A percentile compares a stretch with the other conserved stretches of the same genome.
These are phyloP conservation scores for Mormyrus hasselquistii DNA, from an alignment of 2,797 vertebrate genomes.

Conservation along the genomic window DNA sequence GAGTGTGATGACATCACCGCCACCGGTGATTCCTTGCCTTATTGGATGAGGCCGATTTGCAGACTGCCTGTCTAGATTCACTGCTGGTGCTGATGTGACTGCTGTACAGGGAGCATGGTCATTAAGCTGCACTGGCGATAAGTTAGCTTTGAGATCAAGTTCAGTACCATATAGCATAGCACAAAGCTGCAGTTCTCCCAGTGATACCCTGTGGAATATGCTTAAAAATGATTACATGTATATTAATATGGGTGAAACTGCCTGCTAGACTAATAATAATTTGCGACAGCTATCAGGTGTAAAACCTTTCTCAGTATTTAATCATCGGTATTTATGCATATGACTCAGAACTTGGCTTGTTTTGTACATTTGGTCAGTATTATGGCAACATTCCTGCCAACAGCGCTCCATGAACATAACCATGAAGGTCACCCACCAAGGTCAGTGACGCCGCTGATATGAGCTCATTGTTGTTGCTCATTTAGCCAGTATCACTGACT, in stretches of 20 bases:
- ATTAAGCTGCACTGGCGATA: not conserved
- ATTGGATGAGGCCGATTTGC: not conserved
- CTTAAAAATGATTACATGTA: not conserved
- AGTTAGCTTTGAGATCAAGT: not conserved
- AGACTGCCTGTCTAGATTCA: not conserved
- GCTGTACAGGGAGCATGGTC: not conserved
- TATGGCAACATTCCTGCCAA: not conserved
- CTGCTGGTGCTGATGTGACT: not conserved
- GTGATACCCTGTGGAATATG: not conserved
- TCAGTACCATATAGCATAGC: not conserved
- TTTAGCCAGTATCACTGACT: not conserved
- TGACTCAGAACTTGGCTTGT: not conserved
- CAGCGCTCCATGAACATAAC: not conserved
- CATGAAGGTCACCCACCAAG: not conserved
- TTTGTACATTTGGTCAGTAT: not conserved
- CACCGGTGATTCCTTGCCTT: not conserved
- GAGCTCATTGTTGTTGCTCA: not conserved
- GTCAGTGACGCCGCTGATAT: not conserved
- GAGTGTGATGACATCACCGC: constrained; percentile 40
- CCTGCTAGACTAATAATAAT: not conserved
- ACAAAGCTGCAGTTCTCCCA: not conserved
- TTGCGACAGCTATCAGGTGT: not conserved
- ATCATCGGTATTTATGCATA: not conserved
- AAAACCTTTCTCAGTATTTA: not conserved
- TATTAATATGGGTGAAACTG: not conserved